These are phyloP conservation scores for Crocidura indochinensis DNA, from an alignment of 2,797 vertebrate species.

Conservation along the genomic window DNA sequence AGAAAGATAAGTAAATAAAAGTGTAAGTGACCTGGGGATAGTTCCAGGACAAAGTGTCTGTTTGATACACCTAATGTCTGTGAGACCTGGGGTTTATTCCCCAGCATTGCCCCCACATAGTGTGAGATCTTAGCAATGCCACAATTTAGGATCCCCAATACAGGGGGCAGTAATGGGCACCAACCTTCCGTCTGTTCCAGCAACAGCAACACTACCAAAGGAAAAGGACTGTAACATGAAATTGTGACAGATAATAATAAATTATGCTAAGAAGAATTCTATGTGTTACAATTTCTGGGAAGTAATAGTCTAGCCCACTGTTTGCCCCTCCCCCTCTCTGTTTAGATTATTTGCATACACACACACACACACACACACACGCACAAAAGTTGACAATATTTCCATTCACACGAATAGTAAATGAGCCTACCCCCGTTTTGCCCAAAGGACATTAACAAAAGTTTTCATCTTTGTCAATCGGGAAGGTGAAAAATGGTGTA, in stretches of 20 bases:
- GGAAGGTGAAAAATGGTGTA: constrained; percentile 3
- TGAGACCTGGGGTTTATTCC: too few species aligned
- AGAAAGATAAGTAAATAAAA: too few species aligned
- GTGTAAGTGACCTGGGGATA: too few species aligned
- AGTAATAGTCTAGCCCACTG: not conserved
- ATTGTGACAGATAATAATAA: constrained; percentile 1
- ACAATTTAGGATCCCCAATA: too few species aligned
- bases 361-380: not conserved
- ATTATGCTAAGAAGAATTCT: constrained; percentile 54
- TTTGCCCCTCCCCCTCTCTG: not conserved
- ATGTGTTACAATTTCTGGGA: constrained; percentile 44
- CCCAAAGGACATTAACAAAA: constrained; percentile 23
- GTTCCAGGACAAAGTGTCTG: too few species aligned
- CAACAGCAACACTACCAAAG: too few species aligned
- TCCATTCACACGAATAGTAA: not conserved
- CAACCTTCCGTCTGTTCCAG: too few species aligned
- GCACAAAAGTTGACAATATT: not conserved
- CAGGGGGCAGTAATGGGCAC: too few species aligned
- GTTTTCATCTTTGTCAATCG: constrained; percentile 44
- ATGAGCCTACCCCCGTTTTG: not conserved
- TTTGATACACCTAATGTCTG: too few species aligned
- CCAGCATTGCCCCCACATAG: too few species aligned
- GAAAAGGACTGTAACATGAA: not conserved
- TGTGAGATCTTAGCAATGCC: too few species aligned
- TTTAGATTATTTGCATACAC: constrained; percentile 1